Base-by-base conservation (phyloP, 2,113 vertebrate species). In the Dissostichus mawsoni region DNA sequence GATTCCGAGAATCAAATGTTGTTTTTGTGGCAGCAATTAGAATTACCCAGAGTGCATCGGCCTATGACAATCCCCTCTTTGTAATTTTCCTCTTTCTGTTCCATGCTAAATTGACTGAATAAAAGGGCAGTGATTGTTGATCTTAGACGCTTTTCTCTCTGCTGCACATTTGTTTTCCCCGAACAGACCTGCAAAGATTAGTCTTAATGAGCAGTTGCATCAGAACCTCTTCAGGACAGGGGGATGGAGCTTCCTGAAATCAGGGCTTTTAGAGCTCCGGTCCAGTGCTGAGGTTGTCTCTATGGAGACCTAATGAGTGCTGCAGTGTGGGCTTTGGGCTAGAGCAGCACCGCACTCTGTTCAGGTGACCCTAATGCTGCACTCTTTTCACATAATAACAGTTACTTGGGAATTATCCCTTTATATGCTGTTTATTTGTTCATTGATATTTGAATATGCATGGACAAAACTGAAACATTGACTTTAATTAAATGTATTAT, bases 301-400 rank as follows among this genome's bases (percentile, higher is more conserved):
- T 94, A 95, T 95, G 94, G 95, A 94, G 93, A 95, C 93, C 90
- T 90, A 90, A 93, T 93, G 90, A 89, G 82, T 87, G 83, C 87
- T 82, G 92, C 93, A 92, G 92, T 91, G 90, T 85, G 80, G 87
- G 86, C 82, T 92, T 70, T 67, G 64, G 89, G 79, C 69, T 82
- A 5, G 65, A 90, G 78, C 79, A 87, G 82, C 84, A 74, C 88
- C 79, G 77, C 81, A 80, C 82, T 87, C 69, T 81, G 76, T 63
- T 70, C 89, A 92, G 90, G 89, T 93, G 91, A 94, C 90, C 91
- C 89, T 80, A 80, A 82, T 68, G 29, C 41, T 8, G 53, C 47
- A 52, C 68, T 36, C 33, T 55, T 16, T 41, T 6, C 51, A 10
- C 16, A 16, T 62, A 25, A 45, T 64, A 14, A 65, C 57, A 48